A percentile compares a stretch with the other conserved stretches of the same genome.
These are phyloP conservation scores for Atherinosoma microstoma DNA, from an alignment of 2,797 vertebrate species.

Conservation along the genomic window DNA sequence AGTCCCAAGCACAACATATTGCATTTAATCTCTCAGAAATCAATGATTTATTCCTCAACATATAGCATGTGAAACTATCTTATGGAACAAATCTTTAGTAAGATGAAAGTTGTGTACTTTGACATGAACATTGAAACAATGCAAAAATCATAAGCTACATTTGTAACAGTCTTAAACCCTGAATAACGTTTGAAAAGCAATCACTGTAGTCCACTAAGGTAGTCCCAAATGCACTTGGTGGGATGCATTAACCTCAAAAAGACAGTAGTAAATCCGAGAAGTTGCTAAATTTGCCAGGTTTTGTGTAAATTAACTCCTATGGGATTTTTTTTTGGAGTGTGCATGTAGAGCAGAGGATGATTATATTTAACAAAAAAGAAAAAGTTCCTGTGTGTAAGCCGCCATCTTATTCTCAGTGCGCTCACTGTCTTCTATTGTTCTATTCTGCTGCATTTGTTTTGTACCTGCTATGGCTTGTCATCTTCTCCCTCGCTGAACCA, in stretches of 20 bases:
- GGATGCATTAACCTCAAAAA: constrained; percentile 57
- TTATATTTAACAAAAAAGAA: constrained; percentile 84
- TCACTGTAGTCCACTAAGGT: constrained; percentile 45
- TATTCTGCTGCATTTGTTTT: constrained; percentile 66
- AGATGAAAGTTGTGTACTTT: not conserved
- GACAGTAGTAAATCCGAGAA: constrained; percentile 54
- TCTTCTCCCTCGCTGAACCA: constrained; percentile 70
- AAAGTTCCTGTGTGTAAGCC: constrained; percentile 66
- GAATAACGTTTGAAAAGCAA: constrained; percentile 48
- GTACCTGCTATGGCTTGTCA: constrained; percentile 74
- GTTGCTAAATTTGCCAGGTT: constrained; percentile 77
- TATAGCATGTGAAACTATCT: not conserved
- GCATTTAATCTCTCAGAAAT: constrained; percentile 9
- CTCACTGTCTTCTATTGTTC: constrained; percentile 63
- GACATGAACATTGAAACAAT: not conserved
- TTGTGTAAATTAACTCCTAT: constrained; percentile 74
- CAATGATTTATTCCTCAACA: constrained; percentile 26
- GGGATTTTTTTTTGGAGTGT: constrained; percentile 63
- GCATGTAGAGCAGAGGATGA: constrained; percentile 74
- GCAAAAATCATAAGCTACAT: constrained; percentile 11
- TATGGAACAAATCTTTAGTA: constrained; percentile 1
- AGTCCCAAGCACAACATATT: not conserved
- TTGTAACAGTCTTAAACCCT: constrained; percentile 13
- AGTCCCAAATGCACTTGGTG: constrained; percentile 41
- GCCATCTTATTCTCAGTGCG: constrained; percentile 46